A percentile compares a stretch with the other conserved stretches of the same genome.
Evolutionary conservation across 2,797 vertebrate species (phyloP).

Genomic region (Eleutherodactylus coqui): DNA sequence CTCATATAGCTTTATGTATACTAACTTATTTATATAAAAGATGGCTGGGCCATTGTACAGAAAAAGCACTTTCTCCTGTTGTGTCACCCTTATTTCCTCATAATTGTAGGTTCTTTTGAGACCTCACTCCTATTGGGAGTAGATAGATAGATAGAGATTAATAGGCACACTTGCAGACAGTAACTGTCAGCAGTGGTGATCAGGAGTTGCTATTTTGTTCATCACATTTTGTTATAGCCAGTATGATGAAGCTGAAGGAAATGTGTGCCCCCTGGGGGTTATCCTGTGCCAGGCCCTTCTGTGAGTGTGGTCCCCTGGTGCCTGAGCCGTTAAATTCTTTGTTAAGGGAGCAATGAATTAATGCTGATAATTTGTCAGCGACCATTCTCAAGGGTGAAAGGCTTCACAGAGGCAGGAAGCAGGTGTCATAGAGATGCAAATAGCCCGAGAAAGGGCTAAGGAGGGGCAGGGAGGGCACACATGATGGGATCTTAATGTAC

Average conservation of each 20-base stretch:
- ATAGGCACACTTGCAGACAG: neutral
- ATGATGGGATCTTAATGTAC: conserved; percentile 55
- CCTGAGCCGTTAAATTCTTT: conserved; percentile 45
- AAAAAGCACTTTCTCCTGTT: no score
- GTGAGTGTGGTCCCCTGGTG: conserved; percentile 50
- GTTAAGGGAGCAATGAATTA: conserved; percentile 64
- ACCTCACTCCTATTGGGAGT: no score
- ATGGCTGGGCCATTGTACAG: no score
- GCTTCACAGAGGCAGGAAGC: conserved; percentile 62
- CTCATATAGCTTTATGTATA: no score
- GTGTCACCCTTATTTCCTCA: no score
- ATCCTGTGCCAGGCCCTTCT: conserved; percentile 24
- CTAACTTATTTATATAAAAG: no score
- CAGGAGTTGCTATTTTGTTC: neutral
- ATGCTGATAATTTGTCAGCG: conserved; percentile 62
- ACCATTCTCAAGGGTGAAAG: conserved; percentile 57
- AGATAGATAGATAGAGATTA: neutral
- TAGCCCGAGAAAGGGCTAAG: conserved; percentile 56
- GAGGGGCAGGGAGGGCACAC: conserved; percentile 49
- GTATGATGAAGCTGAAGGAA: neutral
- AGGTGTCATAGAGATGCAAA: conserved; percentile 64
- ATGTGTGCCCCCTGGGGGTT: conserved; percentile 13
- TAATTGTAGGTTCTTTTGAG: no score
- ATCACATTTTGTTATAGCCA: neutral
- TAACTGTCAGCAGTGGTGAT: neutral